These are phyloP conservation scores for Chiloscyllium plagiosum DNA, from an alignment of 2,113 vertebrate species.

Conservation along the genomic window DNA sequence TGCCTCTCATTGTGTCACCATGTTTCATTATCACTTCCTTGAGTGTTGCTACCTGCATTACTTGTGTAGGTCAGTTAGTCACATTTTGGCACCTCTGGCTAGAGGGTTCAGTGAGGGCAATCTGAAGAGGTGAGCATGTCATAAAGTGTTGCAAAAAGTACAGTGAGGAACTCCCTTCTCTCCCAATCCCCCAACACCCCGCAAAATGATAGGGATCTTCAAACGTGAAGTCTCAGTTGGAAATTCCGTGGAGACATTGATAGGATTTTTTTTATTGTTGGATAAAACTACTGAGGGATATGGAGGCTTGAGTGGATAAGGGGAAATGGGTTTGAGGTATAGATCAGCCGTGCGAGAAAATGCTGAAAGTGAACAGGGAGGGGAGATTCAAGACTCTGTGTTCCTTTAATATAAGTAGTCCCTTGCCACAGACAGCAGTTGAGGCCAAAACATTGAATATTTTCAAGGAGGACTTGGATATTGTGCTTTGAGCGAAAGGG, in stretches of 20 bases:
- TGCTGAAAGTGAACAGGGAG: no score
- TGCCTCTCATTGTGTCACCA: neutral
- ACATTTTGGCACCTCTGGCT: neutral
- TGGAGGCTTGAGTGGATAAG: neutral
- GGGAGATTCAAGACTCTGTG: no score
- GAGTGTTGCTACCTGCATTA: neutral
- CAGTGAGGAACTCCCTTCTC: neutral
- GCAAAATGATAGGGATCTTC: neutral
- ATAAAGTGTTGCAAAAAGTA: neutral
- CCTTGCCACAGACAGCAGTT: no score
- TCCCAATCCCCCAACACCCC: neutral
- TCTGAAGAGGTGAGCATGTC: neutral
- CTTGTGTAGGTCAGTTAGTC: neutral
- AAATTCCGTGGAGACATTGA: neutral
- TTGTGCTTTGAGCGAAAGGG: no score
- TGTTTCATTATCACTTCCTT: neutral
- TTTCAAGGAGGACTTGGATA: no score
- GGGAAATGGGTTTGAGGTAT: neutral
- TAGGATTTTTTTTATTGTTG: neutral
- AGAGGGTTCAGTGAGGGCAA: neutral
- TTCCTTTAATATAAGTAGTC: no score
- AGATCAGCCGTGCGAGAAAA: neutral
- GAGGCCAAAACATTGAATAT: no score
- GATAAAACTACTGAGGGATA: neutral
- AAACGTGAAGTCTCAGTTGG: neutral